These are phyloP conservation scores for Formicarius rufipectus DNA, from an alignment of 2,113 vertebrate species.

Conservation along the genomic window DNA sequence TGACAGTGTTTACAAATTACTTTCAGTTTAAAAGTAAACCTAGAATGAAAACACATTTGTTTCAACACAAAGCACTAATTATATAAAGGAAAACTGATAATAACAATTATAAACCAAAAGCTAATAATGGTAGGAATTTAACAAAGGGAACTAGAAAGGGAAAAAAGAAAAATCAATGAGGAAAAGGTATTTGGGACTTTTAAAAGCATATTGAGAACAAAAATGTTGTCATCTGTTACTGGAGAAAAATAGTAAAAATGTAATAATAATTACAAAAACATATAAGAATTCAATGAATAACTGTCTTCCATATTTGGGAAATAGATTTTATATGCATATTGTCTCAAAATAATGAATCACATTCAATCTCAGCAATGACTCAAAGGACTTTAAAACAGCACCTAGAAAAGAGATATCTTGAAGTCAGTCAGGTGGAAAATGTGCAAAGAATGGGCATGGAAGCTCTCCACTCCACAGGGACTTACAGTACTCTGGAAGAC, in stretches of 20 bases:
- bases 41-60: conserved; percentile 36
- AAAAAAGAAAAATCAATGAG: neutral
- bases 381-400: conserved; percentile 26
- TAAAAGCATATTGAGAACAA: conserved; percentile 37
- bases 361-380: neutral
- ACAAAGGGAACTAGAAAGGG: neutral
- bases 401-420: neutral
- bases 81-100: conserved; percentile 48
- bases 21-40: conserved; percentile 16
- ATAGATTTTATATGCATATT: neutral
- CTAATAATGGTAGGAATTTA: conserved; percentile 13
- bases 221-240: conserved; percentile 47
- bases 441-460: neutral
- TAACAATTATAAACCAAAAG: conserved; percentile 39
- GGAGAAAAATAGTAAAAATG: neutral
- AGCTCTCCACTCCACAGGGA: neutral
- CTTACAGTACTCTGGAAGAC: neutral
- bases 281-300: conserved; percentile 8
- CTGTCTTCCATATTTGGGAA: conserved; percentile 39
- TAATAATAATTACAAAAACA: conserved; percentile 27
- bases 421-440: neutral
- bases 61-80: conserved; percentile 46
- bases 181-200: conserved; percentile 13
- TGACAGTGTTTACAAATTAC: conserved; percentile 13
- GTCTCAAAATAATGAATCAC: conserved; percentile 25